These are phyloP conservation scores for Apis cerana DNA, from an alignment of 1,140 invertebrate species.

Conservation along the genomic window DNA sequence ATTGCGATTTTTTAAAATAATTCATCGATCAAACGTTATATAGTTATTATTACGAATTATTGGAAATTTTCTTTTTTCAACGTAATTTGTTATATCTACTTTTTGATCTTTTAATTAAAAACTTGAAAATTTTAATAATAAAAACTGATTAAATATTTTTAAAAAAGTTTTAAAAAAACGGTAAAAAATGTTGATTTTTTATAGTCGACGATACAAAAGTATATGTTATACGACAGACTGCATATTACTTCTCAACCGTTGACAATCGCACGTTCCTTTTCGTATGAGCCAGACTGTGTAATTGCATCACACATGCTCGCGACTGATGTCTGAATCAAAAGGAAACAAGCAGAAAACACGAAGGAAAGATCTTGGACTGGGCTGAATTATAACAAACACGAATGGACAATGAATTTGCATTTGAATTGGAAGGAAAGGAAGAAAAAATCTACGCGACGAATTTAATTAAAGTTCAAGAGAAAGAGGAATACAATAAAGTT, in stretches of 20 bases:
- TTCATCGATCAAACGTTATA: too few species aligned
- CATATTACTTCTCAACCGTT: constrained; percentile 1
- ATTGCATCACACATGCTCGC: constrained; percentile 65
- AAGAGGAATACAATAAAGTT: too few species aligned
- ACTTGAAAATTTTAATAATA: background rate
- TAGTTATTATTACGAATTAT: too few species aligned
- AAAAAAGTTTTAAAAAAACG: background rate
- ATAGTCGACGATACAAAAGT: background rate
- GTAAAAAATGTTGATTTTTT: too few species aligned
- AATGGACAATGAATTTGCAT: background rate
- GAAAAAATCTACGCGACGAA: background rate
- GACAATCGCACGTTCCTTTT: constrained; percentile 73
- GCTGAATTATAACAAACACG: background rate
- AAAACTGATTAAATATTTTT: too few species aligned
- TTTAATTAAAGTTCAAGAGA: background rate
- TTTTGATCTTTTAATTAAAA: background rate
- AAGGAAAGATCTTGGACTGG: background rate
- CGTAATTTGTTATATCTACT: too few species aligned
- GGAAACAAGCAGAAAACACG: constrained; percentile 6
- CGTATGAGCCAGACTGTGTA: constrained; percentile 77
- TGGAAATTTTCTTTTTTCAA: too few species aligned
- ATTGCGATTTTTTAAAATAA: too few species aligned
- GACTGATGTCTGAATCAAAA: constrained; percentile 32
- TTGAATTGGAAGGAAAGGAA: background rate
- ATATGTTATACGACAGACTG: background rate